Evolutionary conservation across 1,140 invertebrate species (phyloP).

Genomic region (Bombus haemorrhoidalis): DNA sequence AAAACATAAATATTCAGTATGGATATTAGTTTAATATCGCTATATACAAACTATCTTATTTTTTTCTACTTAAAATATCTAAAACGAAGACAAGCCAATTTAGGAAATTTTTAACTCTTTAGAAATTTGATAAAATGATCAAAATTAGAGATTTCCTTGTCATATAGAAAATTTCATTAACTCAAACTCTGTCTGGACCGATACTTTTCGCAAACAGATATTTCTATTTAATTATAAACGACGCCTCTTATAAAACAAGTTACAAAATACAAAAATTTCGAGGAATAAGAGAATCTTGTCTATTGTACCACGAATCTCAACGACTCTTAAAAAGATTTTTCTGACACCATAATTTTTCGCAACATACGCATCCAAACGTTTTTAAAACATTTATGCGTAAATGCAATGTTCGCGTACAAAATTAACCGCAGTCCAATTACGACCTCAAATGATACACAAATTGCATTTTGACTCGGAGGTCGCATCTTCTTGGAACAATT

Average conservation of each 20-base stretch:
- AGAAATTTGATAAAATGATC: not conserved
- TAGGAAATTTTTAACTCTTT: not conserved
- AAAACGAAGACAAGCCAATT: not conserved
- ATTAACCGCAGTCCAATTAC: slow-evolving; percentile 16
- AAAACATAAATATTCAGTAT: too few relatives aligned
- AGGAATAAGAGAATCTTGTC: too few relatives aligned
- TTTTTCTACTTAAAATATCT: not conserved
- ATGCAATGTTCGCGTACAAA: not conserved
- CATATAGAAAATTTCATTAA: not conserved
- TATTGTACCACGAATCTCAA: not conserved
- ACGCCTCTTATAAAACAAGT: too few relatives aligned
- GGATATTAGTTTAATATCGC: too few relatives aligned
- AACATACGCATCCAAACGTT: not conserved
- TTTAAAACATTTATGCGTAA: not conserved
- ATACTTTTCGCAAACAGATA: too few relatives aligned
- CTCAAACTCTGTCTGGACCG: too few relatives aligned
- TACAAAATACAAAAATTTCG: too few relatives aligned
- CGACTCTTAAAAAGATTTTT: not conserved
- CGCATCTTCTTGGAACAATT: slow-evolving; percentile 24
- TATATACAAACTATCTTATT: not conserved
- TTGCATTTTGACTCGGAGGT: not conserved
- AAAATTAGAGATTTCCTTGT: not conserved
- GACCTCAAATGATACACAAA: not conserved
- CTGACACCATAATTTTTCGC: not conserved
- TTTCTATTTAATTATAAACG: too few relatives aligned